phyloP scores from a whole-genome alignment of 2,888 invertebrate species.

The Drosophila siamana region DNA sequence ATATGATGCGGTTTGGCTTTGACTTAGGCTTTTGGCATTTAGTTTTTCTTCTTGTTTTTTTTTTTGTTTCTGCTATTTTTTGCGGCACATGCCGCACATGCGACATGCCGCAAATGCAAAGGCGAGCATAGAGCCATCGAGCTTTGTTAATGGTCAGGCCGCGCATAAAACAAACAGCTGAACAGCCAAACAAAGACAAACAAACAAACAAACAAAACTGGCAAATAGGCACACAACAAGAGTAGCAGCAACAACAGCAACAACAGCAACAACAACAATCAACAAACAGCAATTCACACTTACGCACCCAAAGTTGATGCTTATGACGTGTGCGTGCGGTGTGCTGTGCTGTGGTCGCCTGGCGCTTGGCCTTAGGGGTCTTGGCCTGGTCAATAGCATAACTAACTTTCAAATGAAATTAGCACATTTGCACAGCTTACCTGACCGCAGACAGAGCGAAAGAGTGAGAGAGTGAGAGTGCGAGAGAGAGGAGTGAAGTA shows the following conservation, averaged over 20 bases:
- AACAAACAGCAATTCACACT: conserved; percentile 79
- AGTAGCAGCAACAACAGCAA: conserved; percentile 23
- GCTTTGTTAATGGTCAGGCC: conserved; percentile 70
- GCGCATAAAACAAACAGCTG: conserved; percentile 75
- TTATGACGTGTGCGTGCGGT: conserved; percentile 67
- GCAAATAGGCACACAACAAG: conserved; percentile 53
- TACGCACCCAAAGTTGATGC: conserved; percentile 77
- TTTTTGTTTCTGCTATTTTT: too few species aligned
- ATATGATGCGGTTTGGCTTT: conserved; percentile 35
- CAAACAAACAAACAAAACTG: conserved; percentile 56
- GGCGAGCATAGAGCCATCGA: conserved; percentile 52
- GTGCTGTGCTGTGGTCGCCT: conserved; percentile 4
- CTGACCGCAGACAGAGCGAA: conserved; percentile 60
- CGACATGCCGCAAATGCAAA: conserved; percentile 28
- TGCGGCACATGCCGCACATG: conserved; percentile 24
- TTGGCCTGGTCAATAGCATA: conserved; percentile 73
- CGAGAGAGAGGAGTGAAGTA: conserved; percentile 22
- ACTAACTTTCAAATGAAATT: conserved; percentile 81
- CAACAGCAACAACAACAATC: conserved; percentile 20
- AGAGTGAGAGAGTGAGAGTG: not conserved
- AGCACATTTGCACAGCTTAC: conserved; percentile 79
- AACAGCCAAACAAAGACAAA: conserved; percentile 48
- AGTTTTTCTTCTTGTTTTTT: too few species aligned
- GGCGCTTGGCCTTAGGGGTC: conserved; percentile 29
- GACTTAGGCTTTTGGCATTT: conserved; percentile 27